These are phyloP conservation scores for Toxotes lorentzi DNA, from an alignment of 2,797 vertebrate species.

Conservation along the genomic window DNA sequence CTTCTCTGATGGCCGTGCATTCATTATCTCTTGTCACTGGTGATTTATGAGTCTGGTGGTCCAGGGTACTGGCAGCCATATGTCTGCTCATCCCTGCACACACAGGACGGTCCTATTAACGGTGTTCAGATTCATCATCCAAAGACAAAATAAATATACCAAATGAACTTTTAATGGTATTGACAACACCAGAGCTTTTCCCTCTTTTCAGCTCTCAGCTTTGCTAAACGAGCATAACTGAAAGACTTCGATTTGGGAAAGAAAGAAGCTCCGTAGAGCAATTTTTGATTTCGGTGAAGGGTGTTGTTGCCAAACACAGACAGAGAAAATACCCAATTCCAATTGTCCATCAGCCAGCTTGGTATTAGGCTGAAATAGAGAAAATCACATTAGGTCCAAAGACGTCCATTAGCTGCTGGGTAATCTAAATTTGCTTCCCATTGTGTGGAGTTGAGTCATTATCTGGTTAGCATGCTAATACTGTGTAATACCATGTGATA, in stretches of 20 bases:
- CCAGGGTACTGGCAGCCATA: constrained; percentile 67
- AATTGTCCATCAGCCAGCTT: constrained; percentile 41
- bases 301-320: constrained; percentile 32
- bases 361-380: constrained; percentile 38
- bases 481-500: constrained; percentile 47
- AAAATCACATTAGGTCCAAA: constrained; percentile 56
- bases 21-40: constrained; percentile 76
- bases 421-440: constrained; percentile 56
- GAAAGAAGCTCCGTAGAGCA: constrained; percentile 46
- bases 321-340: constrained; percentile 43
- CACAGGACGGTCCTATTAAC: constrained; percentile 57
- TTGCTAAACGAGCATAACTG: constrained; percentile 48
- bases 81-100: constrained; percentile 62
- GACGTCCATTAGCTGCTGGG: constrained; percentile 55
- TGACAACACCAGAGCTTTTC: constrained; percentile 41
- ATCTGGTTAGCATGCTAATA: constrained; percentile 47
- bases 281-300: constrained; percentile 27
- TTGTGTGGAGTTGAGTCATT: constrained; percentile 57
- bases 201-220: constrained; percentile 34
- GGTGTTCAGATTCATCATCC: constrained; percentile 71
- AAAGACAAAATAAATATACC: constrained; percentile 63
- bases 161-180: constrained; percentile 70
- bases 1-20: constrained; percentile 65
- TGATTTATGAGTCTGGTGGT: constrained; percentile 76
- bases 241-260: constrained; percentile 40